Percentiles rank a stretch among this genome's conserved stretches.
Conservation (phyloP, 2,888 invertebrate genomes). For the Scaptodrosophila latifasciaeformis region DNA sequence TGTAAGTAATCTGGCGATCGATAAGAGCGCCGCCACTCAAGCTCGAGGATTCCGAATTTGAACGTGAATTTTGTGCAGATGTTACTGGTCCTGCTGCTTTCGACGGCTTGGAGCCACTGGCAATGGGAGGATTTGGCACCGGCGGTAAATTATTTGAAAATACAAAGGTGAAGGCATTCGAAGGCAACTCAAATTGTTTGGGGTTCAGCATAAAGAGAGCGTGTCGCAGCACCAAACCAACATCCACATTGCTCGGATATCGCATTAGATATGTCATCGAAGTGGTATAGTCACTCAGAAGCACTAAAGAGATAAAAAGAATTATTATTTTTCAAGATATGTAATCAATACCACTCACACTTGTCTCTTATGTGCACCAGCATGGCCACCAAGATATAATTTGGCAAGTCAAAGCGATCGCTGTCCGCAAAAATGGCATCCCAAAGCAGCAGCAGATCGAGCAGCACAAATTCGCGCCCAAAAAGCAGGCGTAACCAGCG, state of each 20-base stretch:
- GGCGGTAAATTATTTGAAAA: slow-evolving; percentile 19
- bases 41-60: slow-evolving; percentile 34
- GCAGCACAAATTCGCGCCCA: slow-evolving; percentile 87
- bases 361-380: slow-evolving; percentile 82
- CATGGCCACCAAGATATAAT: slow-evolving; percentile 86
- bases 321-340: slow-evolving; percentile 1
- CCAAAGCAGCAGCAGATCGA: slow-evolving; percentile 86
- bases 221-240: slow-evolving; percentile 79
- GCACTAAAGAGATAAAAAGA: slow-evolving; percentile 73
- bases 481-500: slow-evolving; percentile 90
- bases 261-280: slow-evolving; percentile 82
- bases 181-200: slow-evolving; percentile 71
- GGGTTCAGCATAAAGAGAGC: slow-evolving; percentile 77
- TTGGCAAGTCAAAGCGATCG: slow-evolving; percentile 77
- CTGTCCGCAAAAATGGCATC: slow-evolving; percentile 88
- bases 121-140: too few relatives aligned
- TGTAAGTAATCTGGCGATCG: slow-evolving; percentile 59
- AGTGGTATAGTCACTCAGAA: slow-evolving; percentile 80
- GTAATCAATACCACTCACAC: slow-evolving; percentile 77
- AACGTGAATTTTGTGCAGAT: slow-evolving; percentile 21
- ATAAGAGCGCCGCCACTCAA: slow-evolving; percentile 43
- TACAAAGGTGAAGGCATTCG: slow-evolving; percentile 67
- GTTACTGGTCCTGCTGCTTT: not conserved
- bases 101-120: not conserved
- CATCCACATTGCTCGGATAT: slow-evolving; percentile 80